Evolutionary conservation across 92 coral and sea anemone species (phyloP).

Genomic region (Ricordea florida): DNA sequence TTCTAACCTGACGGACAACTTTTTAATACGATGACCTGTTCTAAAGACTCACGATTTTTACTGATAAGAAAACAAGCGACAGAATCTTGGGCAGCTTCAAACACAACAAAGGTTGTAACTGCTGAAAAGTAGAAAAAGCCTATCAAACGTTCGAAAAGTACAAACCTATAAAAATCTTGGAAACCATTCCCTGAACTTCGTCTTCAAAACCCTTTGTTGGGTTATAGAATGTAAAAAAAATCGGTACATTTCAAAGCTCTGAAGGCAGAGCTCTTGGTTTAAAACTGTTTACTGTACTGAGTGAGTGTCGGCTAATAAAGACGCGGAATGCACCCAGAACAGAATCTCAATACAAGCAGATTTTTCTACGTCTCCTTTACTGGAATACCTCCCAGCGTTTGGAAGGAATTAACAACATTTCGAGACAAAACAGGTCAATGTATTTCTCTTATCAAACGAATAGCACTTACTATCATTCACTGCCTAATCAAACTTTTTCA

Average conservation of each 20-base stretch:
- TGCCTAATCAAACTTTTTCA: neutral
- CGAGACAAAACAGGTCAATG: neutral
- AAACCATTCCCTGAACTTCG: too few relatives aligned
- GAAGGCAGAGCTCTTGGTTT: too few relatives aligned
- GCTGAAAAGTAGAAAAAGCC: neutral
- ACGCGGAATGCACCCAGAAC: neutral
- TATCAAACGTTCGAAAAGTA: too few relatives aligned
- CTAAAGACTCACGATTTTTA: too few relatives aligned
- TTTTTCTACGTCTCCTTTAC: neutral
- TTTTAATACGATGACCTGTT: too few relatives aligned
- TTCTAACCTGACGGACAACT: too few relatives aligned
- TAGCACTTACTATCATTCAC: neutral
- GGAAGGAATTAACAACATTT: constrained; percentile 2
- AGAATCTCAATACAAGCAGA: neutral
- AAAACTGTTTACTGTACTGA: neutral
- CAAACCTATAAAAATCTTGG: too few relatives aligned
- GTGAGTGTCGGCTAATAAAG: constrained; percentile 1
- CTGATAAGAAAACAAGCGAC: neutral
- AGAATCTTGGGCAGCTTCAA: neutral
- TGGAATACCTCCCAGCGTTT: neutral
- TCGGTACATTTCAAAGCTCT: too few relatives aligned
- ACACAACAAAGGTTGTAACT: neutral
- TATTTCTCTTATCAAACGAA: constrained; percentile 9
- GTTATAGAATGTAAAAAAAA: too few relatives aligned
- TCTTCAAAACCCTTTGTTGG: too few relatives aligned